Conservation (phyloP, 2,113 vertebrate species). For the Mohoua ochrocephala region DNA sequence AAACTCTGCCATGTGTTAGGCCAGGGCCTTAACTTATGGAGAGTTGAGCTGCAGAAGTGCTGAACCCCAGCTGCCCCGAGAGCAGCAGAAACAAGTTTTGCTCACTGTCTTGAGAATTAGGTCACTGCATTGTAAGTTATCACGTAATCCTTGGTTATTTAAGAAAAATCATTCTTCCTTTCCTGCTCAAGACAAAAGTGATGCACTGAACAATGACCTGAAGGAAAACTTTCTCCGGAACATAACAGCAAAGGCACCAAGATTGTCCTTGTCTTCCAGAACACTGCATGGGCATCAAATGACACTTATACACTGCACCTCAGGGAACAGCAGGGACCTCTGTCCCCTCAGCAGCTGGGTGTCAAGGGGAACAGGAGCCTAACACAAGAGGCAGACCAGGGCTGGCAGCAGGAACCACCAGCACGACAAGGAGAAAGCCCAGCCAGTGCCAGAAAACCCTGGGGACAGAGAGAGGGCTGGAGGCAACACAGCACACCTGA, state of each 20-base stretch:
- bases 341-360: not conserved
- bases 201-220: not conserved
- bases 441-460: fast-evolving
- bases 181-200: not conserved
- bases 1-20: not conserved
- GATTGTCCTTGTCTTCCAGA: not conserved
- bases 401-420: not conserved
- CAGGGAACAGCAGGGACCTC: not conserved
- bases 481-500: fast-evolving
- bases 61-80: not conserved
- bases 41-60: not conserved
- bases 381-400: not conserved
- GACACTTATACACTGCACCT: fast-evolving
- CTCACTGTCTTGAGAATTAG: not conserved
- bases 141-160: not conserved
- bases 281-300: not conserved
- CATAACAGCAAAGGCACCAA: not conserved
- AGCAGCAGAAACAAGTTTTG: not conserved
- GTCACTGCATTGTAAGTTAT: not conserved
- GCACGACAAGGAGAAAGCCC: not conserved
- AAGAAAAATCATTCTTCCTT: not conserved
- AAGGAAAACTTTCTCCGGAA: not conserved
- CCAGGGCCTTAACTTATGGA: not conserved
- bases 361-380: fast-evolving
- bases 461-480: not conserved